These are phyloP conservation scores for Sphyrna mokarran DNA, from an alignment of 2,113 vertebrate species.

Conservation along the genomic window DNA sequence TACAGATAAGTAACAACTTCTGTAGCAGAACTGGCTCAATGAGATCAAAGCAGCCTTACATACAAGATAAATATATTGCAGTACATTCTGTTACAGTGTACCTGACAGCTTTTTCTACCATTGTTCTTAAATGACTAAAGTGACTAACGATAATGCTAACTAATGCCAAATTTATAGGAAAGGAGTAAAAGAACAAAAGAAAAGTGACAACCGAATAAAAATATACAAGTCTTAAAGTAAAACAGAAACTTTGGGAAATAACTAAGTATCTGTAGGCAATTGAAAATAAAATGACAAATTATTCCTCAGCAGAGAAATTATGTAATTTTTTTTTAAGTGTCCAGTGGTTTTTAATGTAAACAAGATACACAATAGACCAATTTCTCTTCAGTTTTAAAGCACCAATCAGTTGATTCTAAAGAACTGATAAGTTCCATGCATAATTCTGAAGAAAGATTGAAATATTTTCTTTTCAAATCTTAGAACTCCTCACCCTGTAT, in stretches of 20 bases:
- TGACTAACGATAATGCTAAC: not conserved
- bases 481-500: constrained; percentile 32
- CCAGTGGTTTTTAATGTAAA: not conserved
- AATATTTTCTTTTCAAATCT: not conserved
- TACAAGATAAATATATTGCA: not conserved
- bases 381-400: constrained; percentile 10
- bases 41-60: not conserved
- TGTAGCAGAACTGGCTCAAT: not conserved
- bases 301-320: not conserved
- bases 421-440: not conserved
- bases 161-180: not conserved
- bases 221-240: not conserved
- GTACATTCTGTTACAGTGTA: not conserved
- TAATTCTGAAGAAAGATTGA: constrained; percentile 8
- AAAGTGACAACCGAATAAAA: not conserved
- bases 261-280: too few relatives aligned
- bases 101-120: not conserved
- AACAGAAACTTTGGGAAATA: not conserved
- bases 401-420: not conserved
- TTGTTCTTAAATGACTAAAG: not conserved
- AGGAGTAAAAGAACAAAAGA: not conserved
- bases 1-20: not conserved
- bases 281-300: not conserved
- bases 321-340: not conserved
- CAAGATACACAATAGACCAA: not conserved